These are phyloP conservation scores for Spea multiplicata DNA, from an alignment of 2,113 vertebrate genomes.

Conservation along the genomic window DNA sequence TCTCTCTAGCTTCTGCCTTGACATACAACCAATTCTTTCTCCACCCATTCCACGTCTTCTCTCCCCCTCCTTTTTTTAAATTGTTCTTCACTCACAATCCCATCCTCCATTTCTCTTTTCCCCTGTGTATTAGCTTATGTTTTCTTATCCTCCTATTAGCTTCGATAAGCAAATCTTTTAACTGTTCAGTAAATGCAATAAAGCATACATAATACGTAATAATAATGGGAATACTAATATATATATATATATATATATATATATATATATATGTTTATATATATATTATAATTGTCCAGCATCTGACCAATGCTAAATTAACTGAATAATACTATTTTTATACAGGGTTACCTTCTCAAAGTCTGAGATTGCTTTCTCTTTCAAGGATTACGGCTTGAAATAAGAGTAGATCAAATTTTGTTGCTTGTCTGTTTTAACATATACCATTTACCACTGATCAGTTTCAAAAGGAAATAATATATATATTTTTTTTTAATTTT, in stretches of 20 bases:
- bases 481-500: no score
- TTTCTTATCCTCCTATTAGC: constrained; percentile 35
- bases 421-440: no score
- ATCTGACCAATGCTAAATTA: not conserved
- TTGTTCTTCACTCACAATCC: constrained; percentile 6
- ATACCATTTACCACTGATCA: no score
- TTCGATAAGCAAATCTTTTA: constrained; percentile 44
- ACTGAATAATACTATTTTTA: constrained; percentile 16
- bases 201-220: not conserved
- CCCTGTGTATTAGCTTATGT: constrained; percentile 22
- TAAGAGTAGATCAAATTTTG: no score
- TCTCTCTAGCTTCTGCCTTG: no score
- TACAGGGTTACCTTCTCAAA: constrained; percentile 20
- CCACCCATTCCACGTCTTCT: not conserved
- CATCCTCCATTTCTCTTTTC: constrained; percentile 12
- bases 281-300: no score
- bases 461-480: no score
- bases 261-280: no score
- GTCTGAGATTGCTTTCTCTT: not conserved
- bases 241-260: no score
- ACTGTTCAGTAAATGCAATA: constrained; percentile 36
- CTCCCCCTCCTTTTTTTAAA: not conserved
- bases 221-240: no score
- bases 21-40: no score
- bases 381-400: not conserved